These are phyloP conservation scores for Bubo blakistoni DNA, from an alignment of 2,113 vertebrate genomes.

Conservation along the genomic window DNA sequence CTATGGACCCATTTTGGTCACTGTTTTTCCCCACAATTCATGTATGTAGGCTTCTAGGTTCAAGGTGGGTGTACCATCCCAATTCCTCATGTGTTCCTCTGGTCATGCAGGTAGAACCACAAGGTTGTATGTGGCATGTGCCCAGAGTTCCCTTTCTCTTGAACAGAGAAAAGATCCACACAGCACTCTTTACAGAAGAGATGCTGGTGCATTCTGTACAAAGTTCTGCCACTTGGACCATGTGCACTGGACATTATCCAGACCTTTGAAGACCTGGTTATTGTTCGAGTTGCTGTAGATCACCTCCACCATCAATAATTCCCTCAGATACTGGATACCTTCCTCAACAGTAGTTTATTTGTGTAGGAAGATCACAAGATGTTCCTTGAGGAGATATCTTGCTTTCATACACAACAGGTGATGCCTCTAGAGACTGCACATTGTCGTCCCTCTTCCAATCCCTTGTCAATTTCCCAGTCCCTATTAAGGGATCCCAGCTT, in stretches of 20 bases:
- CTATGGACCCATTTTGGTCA: too few species aligned
- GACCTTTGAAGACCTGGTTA: background rate
- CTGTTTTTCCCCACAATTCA: background rate
- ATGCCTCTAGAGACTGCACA: background rate
- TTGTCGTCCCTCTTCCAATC: background rate
- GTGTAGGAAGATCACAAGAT: background rate
- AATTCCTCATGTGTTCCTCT: background rate
- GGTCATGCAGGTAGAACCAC: background rate
- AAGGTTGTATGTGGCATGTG: background rate
- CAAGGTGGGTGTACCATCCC: too few species aligned
- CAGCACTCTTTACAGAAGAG: too few species aligned
- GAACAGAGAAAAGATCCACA: background rate
- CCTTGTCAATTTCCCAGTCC: background rate
- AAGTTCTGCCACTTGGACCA: background rate
- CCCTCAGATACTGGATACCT: background rate
- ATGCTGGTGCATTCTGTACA: background rate
- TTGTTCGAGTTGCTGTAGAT: background rate
- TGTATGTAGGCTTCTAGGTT: background rate
- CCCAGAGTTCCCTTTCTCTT: background rate
- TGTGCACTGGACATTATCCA: background rate
- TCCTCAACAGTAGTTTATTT: background rate
- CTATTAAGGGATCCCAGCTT: background rate
- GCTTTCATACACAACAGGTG: background rate
- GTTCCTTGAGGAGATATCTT: background rate
- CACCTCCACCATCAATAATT: background rate